A percentile compares a stretch with the other conserved stretches of the same genome.
Evolutionary conservation across 2,797 vertebrate genomes (phyloP).

Genomic region (Perodicticus potto): DNA sequence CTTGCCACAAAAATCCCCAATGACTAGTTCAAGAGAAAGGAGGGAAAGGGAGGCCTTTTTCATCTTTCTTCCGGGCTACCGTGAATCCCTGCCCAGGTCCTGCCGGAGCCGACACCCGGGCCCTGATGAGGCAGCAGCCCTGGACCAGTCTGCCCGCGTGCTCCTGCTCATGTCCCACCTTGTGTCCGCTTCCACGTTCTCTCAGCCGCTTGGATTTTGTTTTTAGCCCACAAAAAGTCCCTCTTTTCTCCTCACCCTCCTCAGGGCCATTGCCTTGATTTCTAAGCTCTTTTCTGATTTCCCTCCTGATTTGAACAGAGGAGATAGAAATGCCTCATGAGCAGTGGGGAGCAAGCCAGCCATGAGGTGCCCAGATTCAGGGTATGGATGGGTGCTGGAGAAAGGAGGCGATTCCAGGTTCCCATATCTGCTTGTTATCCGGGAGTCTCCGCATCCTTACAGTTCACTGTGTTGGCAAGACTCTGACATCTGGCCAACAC

Average conservation of each 20-base stretch:
- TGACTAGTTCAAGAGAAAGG: background rate
- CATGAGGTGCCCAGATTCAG: no score
- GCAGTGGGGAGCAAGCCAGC: no score
- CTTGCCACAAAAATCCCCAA: background rate
- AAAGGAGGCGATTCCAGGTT: rapidly evolving
- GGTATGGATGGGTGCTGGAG: background rate
- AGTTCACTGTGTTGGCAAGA: rapidly evolving
- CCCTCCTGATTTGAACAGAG: background rate
- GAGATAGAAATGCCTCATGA: background rate
- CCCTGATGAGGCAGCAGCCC: rapidly evolving
- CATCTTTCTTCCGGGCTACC: background rate
- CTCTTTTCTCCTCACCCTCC: no score
- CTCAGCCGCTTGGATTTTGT: background rate
- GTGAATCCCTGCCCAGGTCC: background rate
- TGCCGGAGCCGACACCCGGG: no score
- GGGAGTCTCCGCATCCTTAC: background rate
- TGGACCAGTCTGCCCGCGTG: rapidly evolving
- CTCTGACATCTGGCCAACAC: background rate
- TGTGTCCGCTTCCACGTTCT: background rate
- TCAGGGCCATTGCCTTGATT: no score
- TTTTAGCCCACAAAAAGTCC: background rate
- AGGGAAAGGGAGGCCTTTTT: background rate
- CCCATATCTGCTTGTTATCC: background rate
- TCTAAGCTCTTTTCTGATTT: background rate
- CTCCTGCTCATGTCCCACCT: rapidly evolving